These are phyloP conservation scores for Hirundo rustica DNA, from an alignment of 2,797 vertebrate species.

Conservation along the genomic window DNA sequence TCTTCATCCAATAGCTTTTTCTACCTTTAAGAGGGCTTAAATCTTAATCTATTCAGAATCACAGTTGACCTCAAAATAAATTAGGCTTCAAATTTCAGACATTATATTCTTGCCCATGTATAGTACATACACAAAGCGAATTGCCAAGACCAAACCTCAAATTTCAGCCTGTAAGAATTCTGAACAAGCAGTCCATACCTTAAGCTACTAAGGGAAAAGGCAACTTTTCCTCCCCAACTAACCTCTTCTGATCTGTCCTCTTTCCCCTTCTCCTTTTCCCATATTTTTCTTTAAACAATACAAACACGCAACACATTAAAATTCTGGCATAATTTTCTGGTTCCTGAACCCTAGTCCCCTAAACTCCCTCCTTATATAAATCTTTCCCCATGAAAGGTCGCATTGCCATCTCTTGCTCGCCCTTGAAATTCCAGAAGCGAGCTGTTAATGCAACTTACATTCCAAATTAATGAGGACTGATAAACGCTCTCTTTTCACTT, in stretches of 20 bases:
- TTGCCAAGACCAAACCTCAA: background rate
- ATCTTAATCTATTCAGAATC: background rate
- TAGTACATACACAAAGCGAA: background rate
- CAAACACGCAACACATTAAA: constrained; percentile 41
- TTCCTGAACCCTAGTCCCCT: constrained; percentile 65
- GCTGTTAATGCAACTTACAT: constrained; percentile 68
- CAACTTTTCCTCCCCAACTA: background rate
- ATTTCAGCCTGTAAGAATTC: background rate
- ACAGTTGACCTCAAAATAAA: background rate
- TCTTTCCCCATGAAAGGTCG: constrained; percentile 67
- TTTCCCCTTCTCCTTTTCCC: background rate
- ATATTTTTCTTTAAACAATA: constrained; percentile 38
- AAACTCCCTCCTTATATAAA: constrained; percentile 67
- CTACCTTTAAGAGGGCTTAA: background rate
- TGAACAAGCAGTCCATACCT: background rate
- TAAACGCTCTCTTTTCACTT: constrained; percentile 59
- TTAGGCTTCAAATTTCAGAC: background rate
- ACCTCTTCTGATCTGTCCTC: background rate
- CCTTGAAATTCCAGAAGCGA: constrained; percentile 70
- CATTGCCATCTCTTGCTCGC: constrained; percentile 65
- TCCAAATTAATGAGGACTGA: constrained; percentile 73
- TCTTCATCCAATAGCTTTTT: background rate
- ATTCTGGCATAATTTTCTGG: constrained; percentile 43
- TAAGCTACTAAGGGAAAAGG: background rate
- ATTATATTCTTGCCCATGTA: background rate